A percentile compares a stretch with the other conserved stretches of the same genome.
Conservation (phyloP, 2,888 invertebrate species). For the Melieria picta region DNA sequence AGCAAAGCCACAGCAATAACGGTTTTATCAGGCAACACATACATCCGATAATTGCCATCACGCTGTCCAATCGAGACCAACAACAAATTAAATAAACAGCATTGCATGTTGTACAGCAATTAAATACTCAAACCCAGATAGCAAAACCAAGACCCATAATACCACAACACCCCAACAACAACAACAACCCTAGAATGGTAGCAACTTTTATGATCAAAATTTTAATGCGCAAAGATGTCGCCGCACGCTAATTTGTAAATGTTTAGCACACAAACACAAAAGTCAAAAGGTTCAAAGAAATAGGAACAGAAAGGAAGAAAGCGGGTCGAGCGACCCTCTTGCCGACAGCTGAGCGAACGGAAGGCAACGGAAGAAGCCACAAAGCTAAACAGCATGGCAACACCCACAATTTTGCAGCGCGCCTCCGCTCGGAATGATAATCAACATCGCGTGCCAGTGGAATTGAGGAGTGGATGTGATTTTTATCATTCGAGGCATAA, state of each 20-base stretch:
- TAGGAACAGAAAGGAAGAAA: conserved; percentile 9
- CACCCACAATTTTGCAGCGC: conserved; percentile 22
- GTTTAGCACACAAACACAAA: conserved; percentile 38
- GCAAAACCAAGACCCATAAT: too few species aligned
- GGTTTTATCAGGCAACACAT: neutral
- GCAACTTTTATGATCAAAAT: conserved; percentile 50
- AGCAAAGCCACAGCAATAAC: neutral
- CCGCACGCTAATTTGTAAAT: conserved; percentile 47
- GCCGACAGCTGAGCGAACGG: conserved; percentile 19
- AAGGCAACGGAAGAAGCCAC: conserved; percentile 28
- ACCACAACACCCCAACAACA: too few species aligned
- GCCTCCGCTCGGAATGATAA: conserved; percentile 53
- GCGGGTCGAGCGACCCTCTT: conserved; percentile 17
- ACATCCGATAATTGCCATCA: neutral
- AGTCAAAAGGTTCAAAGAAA: conserved; percentile 49
- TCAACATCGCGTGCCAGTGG: conserved; percentile 63
- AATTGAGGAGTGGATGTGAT: conserved; percentile 66
- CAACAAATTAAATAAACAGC: conserved; percentile 1
- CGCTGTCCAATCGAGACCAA: neutral
- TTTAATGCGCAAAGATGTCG: conserved; percentile 49
- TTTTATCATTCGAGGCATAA: conserved; percentile 59
- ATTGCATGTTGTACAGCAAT: conserved; percentile 52
- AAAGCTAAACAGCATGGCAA: conserved; percentile 37
- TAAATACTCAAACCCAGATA: conserved; percentile 40
- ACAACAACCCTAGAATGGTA: conserved; percentile 22